phyloP scores from a whole-genome alignment of 2,797 vertebrate species.

The Tenualosa ilisha region DNA sequence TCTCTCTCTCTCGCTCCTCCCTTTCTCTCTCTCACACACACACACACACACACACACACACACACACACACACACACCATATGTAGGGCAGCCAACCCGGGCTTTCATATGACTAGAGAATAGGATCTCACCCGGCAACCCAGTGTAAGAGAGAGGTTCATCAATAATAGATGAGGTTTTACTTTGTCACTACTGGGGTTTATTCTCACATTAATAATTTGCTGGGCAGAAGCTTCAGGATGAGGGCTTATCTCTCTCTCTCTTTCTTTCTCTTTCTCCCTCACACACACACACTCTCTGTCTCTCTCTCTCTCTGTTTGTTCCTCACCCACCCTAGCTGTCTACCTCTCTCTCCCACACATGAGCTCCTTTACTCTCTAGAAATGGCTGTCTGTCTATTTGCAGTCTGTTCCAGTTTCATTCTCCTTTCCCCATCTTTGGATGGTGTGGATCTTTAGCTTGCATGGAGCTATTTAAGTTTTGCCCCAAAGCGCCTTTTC shows the following conservation, averaged over 20 bases:
- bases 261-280: not conserved
- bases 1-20: conserved; percentile 17
- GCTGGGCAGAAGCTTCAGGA: conserved; percentile 30
- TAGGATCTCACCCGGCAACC: not conserved
- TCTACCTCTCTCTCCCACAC: not conserved
- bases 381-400: not conserved
- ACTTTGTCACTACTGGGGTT: conserved; percentile 35
- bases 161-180: conserved; percentile 48
- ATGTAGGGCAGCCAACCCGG: conserved; percentile 2
- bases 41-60: not conserved
- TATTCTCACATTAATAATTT: conserved; percentile 50
- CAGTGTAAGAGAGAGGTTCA: conserved; percentile 23
- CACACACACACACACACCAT: conserved; percentile 1
- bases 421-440: not conserved
- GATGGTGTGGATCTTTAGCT: not conserved
- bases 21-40: not conserved
- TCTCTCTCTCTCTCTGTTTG: not conserved
- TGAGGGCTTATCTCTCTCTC: not conserved
- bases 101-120: conserved; percentile 13
- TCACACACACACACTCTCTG: not conserved
- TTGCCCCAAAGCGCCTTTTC: not conserved
- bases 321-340: not conserved
- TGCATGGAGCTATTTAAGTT: not conserved
- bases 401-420: not conserved
- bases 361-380: not conserved